Percentiles rank a stretch among this genome's conserved stretches.
Conservation (phyloP, 1,140 invertebrate species). For the Geopemphigus sp. region DNA sequence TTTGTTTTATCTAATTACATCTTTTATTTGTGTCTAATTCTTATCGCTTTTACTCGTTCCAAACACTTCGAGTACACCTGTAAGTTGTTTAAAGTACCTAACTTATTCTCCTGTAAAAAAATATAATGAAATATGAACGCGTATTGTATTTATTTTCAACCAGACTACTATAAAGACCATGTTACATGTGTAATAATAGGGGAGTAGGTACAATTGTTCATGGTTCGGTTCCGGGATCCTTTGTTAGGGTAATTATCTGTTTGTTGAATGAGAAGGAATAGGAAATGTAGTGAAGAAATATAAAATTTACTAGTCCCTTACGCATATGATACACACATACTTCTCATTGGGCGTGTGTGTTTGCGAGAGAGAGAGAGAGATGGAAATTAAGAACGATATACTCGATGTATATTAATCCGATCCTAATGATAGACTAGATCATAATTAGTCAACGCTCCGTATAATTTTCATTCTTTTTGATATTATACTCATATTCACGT, state of each 20-base stretch:
- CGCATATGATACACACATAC: neutral
- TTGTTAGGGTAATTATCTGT: conserved; percentile 23
- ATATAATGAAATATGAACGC: neutral
- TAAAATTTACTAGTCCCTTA: neutral
- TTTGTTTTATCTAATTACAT: conserved; percentile 28
- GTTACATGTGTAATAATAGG: conserved; percentile 15
- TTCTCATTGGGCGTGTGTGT: neutral
- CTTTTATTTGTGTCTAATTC: conserved; percentile 16
- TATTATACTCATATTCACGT: conserved; percentile 19
- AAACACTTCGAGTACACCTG: conserved; percentile 21
- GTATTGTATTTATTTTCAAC: conserved; percentile 25
- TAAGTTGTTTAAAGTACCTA: conserved; percentile 14
- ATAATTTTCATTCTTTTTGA: conserved; percentile 10
- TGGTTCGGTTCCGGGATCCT: conserved; percentile 13
- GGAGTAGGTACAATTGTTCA: neutral
- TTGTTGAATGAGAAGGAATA: conserved; percentile 7
- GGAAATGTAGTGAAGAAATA: neutral
- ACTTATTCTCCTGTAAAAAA: neutral
- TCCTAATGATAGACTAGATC: conserved; percentile 27
- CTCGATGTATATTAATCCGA: conserved; percentile 19
- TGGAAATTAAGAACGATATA: neutral
- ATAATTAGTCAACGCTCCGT: conserved; percentile 16
- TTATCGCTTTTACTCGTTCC: conserved; percentile 21
- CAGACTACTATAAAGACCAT: conserved; percentile 9
- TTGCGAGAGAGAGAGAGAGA: conserved; percentile 2